These are phyloP conservation scores for Canis aureus DNA, from an alignment of 2,113 vertebrate species.

Conservation along the genomic window DNA sequence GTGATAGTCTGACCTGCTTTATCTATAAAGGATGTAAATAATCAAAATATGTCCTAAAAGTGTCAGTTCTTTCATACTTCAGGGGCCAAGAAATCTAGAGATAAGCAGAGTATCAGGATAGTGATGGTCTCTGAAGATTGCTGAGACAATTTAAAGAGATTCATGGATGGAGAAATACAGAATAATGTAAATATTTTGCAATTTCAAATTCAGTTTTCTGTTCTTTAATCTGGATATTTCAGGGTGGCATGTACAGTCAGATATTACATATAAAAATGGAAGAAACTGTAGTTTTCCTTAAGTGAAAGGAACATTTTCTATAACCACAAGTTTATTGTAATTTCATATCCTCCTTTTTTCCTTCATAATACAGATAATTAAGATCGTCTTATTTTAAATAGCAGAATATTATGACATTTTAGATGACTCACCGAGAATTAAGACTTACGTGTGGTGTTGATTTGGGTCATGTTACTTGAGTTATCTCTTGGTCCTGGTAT, in stretches of 20 bases:
- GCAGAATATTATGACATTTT: neutral
- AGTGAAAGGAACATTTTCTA: neutral
- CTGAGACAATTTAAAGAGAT: neutral
- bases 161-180: neutral
- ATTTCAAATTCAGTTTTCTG: neutral
- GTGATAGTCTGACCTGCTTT: neutral
- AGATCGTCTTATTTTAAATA: neutral
- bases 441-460: neutral
- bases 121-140: neutral
- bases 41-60: neutral
- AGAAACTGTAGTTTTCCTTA: neutral
- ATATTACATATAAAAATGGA: neutral
- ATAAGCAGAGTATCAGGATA: neutral
- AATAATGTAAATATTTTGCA: neutral
- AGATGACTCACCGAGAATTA: neutral
- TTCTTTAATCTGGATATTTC: neutral
- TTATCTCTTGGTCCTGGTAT: neutral
- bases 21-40: neutral
- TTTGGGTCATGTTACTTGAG: neutral
- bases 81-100: neutral
- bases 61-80: neutral
- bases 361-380: neutral
- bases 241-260: neutral
- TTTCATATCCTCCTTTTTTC: neutral
- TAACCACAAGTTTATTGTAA: neutral